Evolutionary conservation across 2,113 vertebrate species (phyloP), one percentile per base, ranked within the genome.

Genomic region (Cichladusa arquata): DNA sequence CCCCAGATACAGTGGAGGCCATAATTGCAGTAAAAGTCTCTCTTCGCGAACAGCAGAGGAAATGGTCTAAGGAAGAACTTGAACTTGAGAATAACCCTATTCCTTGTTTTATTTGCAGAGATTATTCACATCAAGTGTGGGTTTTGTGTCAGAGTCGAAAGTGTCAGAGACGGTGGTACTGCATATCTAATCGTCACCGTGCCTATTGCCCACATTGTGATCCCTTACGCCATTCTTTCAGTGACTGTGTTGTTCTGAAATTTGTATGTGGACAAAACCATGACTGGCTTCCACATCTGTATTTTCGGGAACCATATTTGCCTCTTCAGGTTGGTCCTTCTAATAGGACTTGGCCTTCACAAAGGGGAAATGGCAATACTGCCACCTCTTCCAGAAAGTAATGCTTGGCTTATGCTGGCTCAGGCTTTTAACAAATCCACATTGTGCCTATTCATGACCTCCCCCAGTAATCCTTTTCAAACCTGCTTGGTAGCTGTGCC

Each of bases 121-220:
- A 34, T 15, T 57, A 34, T 34, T 73, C 33, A 4, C 26, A 51
- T 29, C 53, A 57, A 45, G 33, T 34, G 33, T 34, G 33, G 10
- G 24, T 34, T 57, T 34, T 73, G 13, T 57, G 71, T 7, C 53
- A 45, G 40, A 9, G 31, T 57, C 5, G 1, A 28, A 57, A 45
- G 24, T 28, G 12, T 56, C 23, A n/a, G 6, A 56, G 25, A 25
- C 0, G 2, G 12, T 56, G 38, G 29, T 42, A 44, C 10, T 44
- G 16, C 4, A 11, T n/a, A 24, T n/a, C 17, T 3, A 17, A 56
- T 40, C 2, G 2, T 29, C 3, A 3, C 23, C 2, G 1, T 44
- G 10, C 23, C 22, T 19, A 56, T 6, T 73, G 17, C 12, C 70
- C 12, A 5, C 36, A 40, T 14, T 40, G 28, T 71, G 48, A 53